phyloP scores from a whole-genome alignment of 1,140 invertebrate species.

The Megathymus violae region DNA sequence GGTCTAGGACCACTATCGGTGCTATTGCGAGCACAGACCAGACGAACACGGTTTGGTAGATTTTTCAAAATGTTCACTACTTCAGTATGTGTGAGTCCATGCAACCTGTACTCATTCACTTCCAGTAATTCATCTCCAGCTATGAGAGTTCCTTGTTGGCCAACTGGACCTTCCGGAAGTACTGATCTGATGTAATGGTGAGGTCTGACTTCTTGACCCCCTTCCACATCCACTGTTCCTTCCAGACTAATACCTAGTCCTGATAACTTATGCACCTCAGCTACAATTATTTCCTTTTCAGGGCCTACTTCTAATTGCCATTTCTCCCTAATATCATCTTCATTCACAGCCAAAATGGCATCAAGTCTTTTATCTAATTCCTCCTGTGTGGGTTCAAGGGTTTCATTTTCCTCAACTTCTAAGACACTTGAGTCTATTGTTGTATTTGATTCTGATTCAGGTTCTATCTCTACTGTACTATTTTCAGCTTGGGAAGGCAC shows the following conservation, averaged over 20 bases:
- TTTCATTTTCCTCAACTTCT: slow-evolving; percentile 75
- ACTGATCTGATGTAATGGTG: slow-evolving; percentile 95
- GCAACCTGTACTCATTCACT: slow-evolving; percentile 94
- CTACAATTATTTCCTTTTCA: slow-evolving; percentile 90
- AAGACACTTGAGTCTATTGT: slow-evolving; percentile 86
- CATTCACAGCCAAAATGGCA: slow-evolving; percentile 82
- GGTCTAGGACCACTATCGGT: slow-evolving; percentile 85
- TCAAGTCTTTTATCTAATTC: slow-evolving; percentile 84
- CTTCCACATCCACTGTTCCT: slow-evolving; percentile 95
- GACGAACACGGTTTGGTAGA: slow-evolving; percentile 91
- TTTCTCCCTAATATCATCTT: slow-evolving; percentile 85
- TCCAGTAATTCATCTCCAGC: slow-evolving; percentile 95
- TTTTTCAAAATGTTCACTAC: slow-evolving; percentile 96
- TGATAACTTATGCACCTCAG: slow-evolving; percentile 92
- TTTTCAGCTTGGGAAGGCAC: slow-evolving; percentile 85
- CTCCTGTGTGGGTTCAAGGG: slow-evolving; percentile 83
- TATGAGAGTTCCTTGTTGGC: slow-evolving; percentile 89
- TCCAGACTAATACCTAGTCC: slow-evolving; percentile 96
- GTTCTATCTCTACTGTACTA: slow-evolving; percentile 85
- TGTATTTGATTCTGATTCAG: slow-evolving; percentile 86
- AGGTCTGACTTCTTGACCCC: slow-evolving; percentile 91
- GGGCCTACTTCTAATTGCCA: slow-evolving; percentile 90
- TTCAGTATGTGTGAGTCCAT: slow-evolving; percentile 94
- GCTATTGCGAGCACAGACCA: slow-evolving; percentile 89
- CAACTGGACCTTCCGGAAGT: slow-evolving; percentile 94